phyloP scores from a whole-genome alignment of 2,113 vertebrate species.

The Xenopus laevis region DNA sequence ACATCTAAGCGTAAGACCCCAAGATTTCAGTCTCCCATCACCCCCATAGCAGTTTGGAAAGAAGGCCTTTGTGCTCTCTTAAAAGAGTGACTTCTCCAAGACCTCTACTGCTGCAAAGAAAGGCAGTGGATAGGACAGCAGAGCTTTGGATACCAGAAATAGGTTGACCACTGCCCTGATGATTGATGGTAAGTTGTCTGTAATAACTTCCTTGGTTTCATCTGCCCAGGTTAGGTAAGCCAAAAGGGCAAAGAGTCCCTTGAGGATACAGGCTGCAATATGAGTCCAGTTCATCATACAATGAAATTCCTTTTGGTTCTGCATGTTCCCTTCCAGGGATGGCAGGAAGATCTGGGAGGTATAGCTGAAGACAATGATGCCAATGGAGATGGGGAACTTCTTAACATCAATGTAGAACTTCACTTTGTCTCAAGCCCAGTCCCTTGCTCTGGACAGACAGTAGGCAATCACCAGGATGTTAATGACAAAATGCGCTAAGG shows the following conservation, averaged over 20 bases:
- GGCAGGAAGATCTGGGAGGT: slow-evolving; percentile 98
- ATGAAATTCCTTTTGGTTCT: slow-evolving; percentile 89
- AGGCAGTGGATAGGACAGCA: slow-evolving; percentile 92
- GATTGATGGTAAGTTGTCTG: slow-evolving; percentile 90
- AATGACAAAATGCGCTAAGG: slow-evolving; percentile 94
- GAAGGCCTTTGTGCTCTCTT: slow-evolving; percentile 78
- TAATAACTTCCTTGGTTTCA: slow-evolving; percentile 96
- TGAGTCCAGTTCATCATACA: slow-evolving; percentile 99
- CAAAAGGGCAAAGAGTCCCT: slow-evolving; percentile 69
- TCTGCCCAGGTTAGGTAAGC: slow-evolving; percentile 98
- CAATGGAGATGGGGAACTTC: slow-evolving; percentile 98
- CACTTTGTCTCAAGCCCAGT: slow-evolving; percentile 99
- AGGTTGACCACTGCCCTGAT: slow-evolving; percentile 96
- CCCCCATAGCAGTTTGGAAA: slow-evolving; percentile 93
- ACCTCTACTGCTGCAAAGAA: slow-evolving; percentile 98
- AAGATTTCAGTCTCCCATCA: slow-evolving; percentile 88
- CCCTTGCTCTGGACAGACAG: slow-evolving; percentile 88
- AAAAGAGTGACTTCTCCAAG: slow-evolving; percentile 87
- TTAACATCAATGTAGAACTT: slow-evolving; percentile 99
- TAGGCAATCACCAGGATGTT: slow-evolving; percentile 95
- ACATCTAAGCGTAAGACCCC: slow-evolving; percentile 90
- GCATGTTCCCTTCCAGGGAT: slow-evolving; percentile 96
- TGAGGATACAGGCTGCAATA: slow-evolving; percentile 94
- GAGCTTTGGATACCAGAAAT: slow-evolving; percentile 93
- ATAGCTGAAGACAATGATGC: slow-evolving; percentile 98